Evolutionary conservation across 2,888 invertebrate species (phyloP), one percentile per base, ranked within the genome.

Genomic region (Drosophila aldrichi): DNA sequence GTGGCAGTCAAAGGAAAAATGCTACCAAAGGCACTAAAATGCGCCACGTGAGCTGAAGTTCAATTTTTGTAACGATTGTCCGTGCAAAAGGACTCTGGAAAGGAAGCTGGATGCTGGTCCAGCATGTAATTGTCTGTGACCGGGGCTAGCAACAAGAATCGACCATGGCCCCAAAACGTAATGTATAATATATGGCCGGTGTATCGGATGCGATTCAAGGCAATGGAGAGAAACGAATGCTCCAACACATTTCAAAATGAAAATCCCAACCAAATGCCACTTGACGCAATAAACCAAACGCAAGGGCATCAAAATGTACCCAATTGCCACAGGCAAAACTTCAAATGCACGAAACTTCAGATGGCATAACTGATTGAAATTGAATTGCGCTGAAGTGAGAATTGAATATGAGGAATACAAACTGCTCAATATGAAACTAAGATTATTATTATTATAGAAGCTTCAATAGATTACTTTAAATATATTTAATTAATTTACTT

Each of bases 211-310:
- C 90, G 84, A 90, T 87, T 86, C 71, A 67, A 74, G 81, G 70
- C 90, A 89, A 74, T 84, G 8, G 29, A 66, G 59, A 65, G 69
- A 69, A 67, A 56, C 69, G 86, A 86, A 69, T 67, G 70, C 81
- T 77, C 68, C 69, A 79, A 76, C 77, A 86, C 88, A 81, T 80
- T 90, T 88, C 90, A 77, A 79, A 91, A 82, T 84, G 85, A 74
- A 89, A 90, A 91, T 90, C 89, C 89, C 77, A 77, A 69, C 79
- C 85, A 86, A 91, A 90, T 82, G 82, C 89, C 81, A 85, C 77
- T 91, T 91, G 91, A 91, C 80, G 81, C 82, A 88, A 91, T 90
- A 91, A 91, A 88, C 89, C 81, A 90, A 88, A 74, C 65, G 74
- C 64, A 74, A 69, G 63, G 44, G 48, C 57, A 63, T 46, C 43